Evolutionary conservation across 2,797 vertebrate genomes (phyloP).

Genomic region (Gymnoscopelus braueri): DNA sequence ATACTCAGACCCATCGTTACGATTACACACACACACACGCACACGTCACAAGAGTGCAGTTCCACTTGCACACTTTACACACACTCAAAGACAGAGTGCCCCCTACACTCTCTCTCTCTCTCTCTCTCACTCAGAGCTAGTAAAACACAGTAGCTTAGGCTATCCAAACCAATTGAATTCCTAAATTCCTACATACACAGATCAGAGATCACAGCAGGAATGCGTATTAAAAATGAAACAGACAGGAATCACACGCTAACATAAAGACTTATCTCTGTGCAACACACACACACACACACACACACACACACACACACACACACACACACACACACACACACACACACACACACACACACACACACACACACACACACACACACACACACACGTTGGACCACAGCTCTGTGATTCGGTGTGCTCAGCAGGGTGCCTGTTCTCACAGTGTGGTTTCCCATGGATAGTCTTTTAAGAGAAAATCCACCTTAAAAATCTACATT

Average conservation of each 20-base stretch:
- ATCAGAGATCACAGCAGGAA: conserved; percentile 47
- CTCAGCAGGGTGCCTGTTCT: conserved; percentile 65
- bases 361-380: conserved; percentile 34
- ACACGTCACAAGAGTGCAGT: background rate
- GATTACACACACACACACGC: conserved; percentile 27
- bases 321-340: conserved; percentile 24
- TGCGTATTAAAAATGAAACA: conserved; percentile 55
- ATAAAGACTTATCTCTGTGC: background rate
- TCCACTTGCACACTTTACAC: conserved; percentile 10
- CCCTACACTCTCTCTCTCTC: background rate
- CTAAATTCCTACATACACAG: too few relatives aligned
- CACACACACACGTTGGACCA: conserved; percentile 45
- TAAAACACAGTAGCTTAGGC: conserved; percentile 57
- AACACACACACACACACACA: too few relatives aligned
- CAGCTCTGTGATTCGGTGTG: conserved; percentile 48
- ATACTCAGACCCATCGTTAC: conserved; percentile 49
- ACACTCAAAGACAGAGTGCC: conserved; percentile 9
- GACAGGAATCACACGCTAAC: conserved; percentile 10
- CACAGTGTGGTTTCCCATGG: conserved; percentile 62
- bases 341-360: conserved; percentile 36
- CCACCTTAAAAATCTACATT: conserved; percentile 33
- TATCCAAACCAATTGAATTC: too few relatives aligned
- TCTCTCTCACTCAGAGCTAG: conserved; percentile 40
- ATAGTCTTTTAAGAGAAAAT: conserved; percentile 38
- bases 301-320: conserved; percentile 22